Evolutionary conservation across 1,140 invertebrate genomes (phyloP), one percentile per base, ranked within the genome.

Genomic region (Drosophila takahashii): DNA sequence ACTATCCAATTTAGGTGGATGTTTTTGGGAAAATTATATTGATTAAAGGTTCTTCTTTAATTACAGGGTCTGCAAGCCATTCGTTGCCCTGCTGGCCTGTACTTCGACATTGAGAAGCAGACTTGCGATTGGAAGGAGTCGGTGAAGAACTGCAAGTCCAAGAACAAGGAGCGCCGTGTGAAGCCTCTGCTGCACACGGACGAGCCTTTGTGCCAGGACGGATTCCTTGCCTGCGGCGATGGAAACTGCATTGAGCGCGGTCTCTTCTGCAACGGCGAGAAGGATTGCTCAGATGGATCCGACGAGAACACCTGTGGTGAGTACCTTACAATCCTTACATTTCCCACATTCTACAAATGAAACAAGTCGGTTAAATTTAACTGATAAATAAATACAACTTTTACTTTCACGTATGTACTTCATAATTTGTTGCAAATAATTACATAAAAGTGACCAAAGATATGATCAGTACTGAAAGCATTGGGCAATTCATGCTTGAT

Each of bases 51-150:
- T 34, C 10, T 37, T n/a, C 26, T 41, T 8, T 53, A 1, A 4
- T 76, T 92, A 56, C 91, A 96, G 95, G 97, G 97, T 79, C 95
- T 98, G 29, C 97, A 98, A 94, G 97, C 97, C 16, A 97, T 98
- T 81, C 95, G 97, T 91, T 98, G 98, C 92, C 97, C 97, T 15
- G 97, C 97, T 52, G 97, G 97, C 92, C 93, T 98, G 61, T 98
- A 96, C 91, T 98, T 98, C 93, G 97, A 98, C 91, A 98, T 98
- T 81, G 97, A 98, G 89, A 98, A 98, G 92, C 98, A 98, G 93
- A 98, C 97, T 3, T 98, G 97, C 91, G 97, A 98, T 91, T 98
- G 97, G 97, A 98, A 98, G 92, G 96, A 96, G 69, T 95, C 97
- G 3, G 97, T 98, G 0, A 98, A 97, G 92, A 98, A 98, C 92